Base-by-base conservation (phyloP, 2,113 vertebrate species). In the Ramphastos sulfuratus region DNA sequence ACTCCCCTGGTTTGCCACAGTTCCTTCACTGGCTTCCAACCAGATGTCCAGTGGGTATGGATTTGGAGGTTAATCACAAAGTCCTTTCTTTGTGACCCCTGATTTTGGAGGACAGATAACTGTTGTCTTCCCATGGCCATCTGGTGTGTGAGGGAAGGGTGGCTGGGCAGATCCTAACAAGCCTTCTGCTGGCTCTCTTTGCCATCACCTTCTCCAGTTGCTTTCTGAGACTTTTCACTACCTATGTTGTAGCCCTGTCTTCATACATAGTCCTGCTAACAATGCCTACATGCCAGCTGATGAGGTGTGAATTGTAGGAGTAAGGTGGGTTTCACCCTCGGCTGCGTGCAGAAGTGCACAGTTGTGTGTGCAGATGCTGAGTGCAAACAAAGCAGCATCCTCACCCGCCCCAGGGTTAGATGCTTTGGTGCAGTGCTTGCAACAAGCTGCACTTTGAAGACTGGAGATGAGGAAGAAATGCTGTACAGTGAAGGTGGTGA, bases 51-150 rank as follows among this genome's bases (percentile, higher is more conserved):
- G 19, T n/a, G 72, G 27, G 13, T 12, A 30, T 46, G 50, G 77
- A 9, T 52, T 66, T 39, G 46, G 54, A 73, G 80, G 39, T 50
- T 65, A 79, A 72, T 89, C 64, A 61, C 12, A 0, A 24, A 65
- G 84, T 67, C 61, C 7, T 48, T 93, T 72, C 60, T 90, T 92
- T 89, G 35, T 75, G 44, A 70, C 79, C 20, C 28, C 55, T 82
- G 75, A 58, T 70, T 89, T 91, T 96, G 91, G 39, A 69, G 63
- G 89, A 79, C 63, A 78, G 85, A 44, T 82, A 89, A 90, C 78
- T 60, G 64, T 90, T 23, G 12, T 65, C 71, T 87, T 87, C 82
- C 55, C 9, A 19, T 10, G 23, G 31, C 92, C 92, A 80, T 91
- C 87, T 96, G 91, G 46, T 75, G 54, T 82, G 50, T 19, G 80